phyloP scores from a whole-genome alignment of 2,113 vertebrate genomes.

The Glareola pratincola region DNA sequence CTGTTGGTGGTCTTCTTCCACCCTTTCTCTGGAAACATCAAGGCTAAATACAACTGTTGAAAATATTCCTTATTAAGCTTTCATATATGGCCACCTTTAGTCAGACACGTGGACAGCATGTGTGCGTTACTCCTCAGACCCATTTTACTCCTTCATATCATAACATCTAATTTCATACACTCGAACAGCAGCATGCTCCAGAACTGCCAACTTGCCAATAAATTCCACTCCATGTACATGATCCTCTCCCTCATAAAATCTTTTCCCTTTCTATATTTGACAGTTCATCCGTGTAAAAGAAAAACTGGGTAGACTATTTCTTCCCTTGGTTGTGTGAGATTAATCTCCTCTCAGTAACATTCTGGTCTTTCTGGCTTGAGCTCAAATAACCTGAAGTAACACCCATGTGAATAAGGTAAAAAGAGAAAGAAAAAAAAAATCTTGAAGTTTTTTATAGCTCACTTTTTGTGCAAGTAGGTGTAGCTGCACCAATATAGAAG shows the following conservation, averaged over 20 bases:
- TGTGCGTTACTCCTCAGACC: background rate
- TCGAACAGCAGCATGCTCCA: background rate
- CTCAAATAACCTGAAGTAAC: slow-evolving; percentile 69
- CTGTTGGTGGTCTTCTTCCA: background rate
- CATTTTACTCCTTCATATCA: background rate
- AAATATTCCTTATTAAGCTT: background rate
- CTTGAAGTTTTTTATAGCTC: slow-evolving; percentile 61
- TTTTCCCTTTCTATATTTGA: background rate
- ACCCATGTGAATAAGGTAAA: slow-evolving; percentile 35
- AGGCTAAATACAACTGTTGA: background rate
- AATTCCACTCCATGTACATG: background rate
- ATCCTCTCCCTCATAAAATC: background rate
- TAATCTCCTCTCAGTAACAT: slow-evolving; percentile 43
- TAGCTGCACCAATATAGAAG: slow-evolving; percentile 73
- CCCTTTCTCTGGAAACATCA: background rate
- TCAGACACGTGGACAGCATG: background rate
- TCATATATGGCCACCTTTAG: background rate
- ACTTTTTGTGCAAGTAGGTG: slow-evolving; percentile 60
- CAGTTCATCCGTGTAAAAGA: background rate
- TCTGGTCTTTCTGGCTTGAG: background rate
- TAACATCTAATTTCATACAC: background rate
- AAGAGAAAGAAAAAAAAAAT: background rate
- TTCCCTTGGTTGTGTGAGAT: slow-evolving; percentile 15
- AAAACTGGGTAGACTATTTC: slow-evolving; percentile 1
- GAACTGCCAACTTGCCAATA: background rate